Evolutionary conservation across 2,797 vertebrate genomes (phyloP).

Genomic region (Hoplostethus atlanticus): DNA sequence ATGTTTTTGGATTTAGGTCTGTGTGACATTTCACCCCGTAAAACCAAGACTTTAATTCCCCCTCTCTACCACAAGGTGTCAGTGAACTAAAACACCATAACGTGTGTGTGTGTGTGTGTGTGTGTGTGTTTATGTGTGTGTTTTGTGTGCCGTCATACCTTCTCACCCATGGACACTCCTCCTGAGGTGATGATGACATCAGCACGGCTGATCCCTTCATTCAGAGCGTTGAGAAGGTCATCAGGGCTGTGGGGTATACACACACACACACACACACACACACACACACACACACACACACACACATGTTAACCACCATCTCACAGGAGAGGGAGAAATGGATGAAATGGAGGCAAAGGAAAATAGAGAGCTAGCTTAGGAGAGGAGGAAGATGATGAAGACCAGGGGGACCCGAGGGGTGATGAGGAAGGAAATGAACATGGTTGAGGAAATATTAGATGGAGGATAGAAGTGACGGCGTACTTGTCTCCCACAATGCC

Average conservation of each 20-base stretch:
- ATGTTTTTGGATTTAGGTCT: neutral
- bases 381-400: slow-evolving; percentile 2
- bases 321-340: neutral
- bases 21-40: neutral
- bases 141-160: slow-evolving; percentile 81
- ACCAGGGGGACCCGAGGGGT: neutral
- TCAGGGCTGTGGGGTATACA: slow-evolving; percentile 89
- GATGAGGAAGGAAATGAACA: neutral
- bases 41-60: neutral
- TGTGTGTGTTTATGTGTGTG: neutral
- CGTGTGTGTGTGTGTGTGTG: neutral
- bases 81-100: slow-evolving; percentile 53
- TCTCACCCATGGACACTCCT: slow-evolving; percentile 99
- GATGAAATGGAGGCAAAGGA: neutral
- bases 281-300: slow-evolving; percentile 21
- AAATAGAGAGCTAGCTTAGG: slow-evolving; percentile 12
- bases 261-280: slow-evolving; percentile 11
- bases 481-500: slow-evolving; percentile 99
- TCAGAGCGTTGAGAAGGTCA: slow-evolving; percentile 98
- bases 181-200: slow-evolving; percentile 99
- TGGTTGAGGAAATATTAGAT: neutral
- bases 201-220: slow-evolving; percentile 98
- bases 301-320: slow-evolving; percentile 14
- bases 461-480: slow-evolving; percentile 7
- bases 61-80: slow-evolving; percentile 65